Base-by-base conservation (phyloP, 2,888 invertebrate species). In the Drosophila ezoana region DNA sequence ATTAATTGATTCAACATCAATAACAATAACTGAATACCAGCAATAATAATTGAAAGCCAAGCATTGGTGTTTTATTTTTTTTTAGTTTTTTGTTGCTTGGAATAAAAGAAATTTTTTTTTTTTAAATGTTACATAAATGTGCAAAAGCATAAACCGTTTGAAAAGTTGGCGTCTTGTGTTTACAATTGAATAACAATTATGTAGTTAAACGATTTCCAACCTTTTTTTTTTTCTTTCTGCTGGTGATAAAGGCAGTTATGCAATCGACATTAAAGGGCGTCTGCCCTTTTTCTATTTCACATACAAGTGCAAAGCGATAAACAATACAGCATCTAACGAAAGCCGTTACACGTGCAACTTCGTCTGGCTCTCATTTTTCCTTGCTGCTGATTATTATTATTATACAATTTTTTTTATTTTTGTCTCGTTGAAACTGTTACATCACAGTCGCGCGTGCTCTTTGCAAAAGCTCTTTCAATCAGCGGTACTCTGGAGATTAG, bases 371-470 rank as follows among this genome's bases (percentile, higher is more conserved):
- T 20, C 38, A 10, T 32, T 10, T 14, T 6, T 1, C 18, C 16
- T 11, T 10, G 49, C n/a, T 6, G 28, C 8, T 28, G 8, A 28
- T 8, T 1, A 23, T 52, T 52, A 40, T 9, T 8, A 14, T 13
- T 38, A 38, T 16, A 14, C 28, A 33, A 28, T 49, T n/a, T 14
- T 3, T n/a, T 33, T 23, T 16, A 38, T 47, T 56, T 33, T 28
- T 40, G 33, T 8, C 18, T 10, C 44, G 20, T 53, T 48, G 23
- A 49, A 70, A 58, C 49, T 75, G 64, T 88, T 88, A 84, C 88
- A 74, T 84, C 88, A 84, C 83, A 75, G 68, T 28, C 62, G 76
- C 76, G 82, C 78, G 79, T 73, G 79, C 86, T 67, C 59, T 78
- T 69, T 65, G 44, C 51, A 35, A 66, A 79, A 81, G 73, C 72